Evolutionary conservation across 2,888 invertebrate genomes (phyloP).

Genomic region (Clunio marinus): DNA sequence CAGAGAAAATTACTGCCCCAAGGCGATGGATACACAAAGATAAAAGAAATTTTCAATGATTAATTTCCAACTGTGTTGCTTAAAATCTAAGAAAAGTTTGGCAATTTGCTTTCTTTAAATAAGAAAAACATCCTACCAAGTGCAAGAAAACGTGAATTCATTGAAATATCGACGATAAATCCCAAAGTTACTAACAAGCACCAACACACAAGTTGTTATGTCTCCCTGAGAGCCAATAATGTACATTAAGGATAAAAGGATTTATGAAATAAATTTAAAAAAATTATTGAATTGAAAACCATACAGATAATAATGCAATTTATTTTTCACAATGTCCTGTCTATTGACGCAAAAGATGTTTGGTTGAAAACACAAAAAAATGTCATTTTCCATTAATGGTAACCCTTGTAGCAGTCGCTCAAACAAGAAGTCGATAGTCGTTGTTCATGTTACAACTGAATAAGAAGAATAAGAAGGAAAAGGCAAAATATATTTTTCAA

Average conservation of each 20-base stretch:
- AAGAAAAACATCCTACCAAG: no score
- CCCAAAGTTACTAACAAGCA: not conserved
- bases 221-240: slow-evolving; percentile 26
- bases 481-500: slow-evolving; percentile 36
- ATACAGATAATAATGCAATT: slow-evolving; percentile 38
- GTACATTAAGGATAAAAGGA: slow-evolving; percentile 39
- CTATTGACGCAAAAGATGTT: not conserved
- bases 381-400: slow-evolving; percentile 37
- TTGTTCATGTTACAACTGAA: no score
- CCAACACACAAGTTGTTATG: not conserved
- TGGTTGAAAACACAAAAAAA: slow-evolving; percentile 21
- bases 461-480: no score
- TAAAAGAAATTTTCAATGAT: not conserved
- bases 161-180: slow-evolving; percentile 9
- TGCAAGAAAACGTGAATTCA: not conserved
- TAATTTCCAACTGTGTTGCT: slow-evolving; percentile 15
- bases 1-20: slow-evolving; percentile 16
- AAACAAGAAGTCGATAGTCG: not conserved
- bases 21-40: slow-evolving; percentile 1
- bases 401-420: slow-evolving; percentile 27
- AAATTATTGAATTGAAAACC: slow-evolving; percentile 39
- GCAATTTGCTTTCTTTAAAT: no score
- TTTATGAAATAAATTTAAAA: slow-evolving; percentile 38
- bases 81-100: not conserved
- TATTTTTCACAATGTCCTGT: slow-evolving; percentile 11